Conservation (phyloP, 1,140 invertebrate genomes). For the Paraescarpia echinospica region DNA sequence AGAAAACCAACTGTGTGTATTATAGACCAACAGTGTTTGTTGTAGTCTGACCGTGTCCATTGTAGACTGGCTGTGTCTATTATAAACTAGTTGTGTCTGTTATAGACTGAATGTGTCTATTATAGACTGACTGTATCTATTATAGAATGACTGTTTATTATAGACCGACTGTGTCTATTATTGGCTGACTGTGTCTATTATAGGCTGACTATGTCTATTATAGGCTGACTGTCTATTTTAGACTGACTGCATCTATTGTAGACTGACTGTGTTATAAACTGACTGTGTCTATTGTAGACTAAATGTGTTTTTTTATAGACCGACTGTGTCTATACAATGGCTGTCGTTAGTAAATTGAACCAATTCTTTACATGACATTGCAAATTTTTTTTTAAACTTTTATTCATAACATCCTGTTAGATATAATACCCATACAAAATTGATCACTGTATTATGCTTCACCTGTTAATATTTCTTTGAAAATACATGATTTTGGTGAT, state of each 20-base stretch:
- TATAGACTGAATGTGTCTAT: not conserved
- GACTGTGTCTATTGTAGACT: not conserved
- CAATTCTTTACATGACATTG: no score
- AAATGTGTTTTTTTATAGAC: no score
- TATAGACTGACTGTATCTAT: not conserved
- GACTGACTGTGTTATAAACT: not conserved
- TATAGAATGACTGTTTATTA: not conserved
- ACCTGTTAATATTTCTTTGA: no score
- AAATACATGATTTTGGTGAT: no score
- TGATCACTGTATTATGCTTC: no score
- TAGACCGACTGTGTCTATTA: not conserved
- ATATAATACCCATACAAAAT: no score
- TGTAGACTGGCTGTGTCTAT: not conserved
- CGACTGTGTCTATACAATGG: no score
- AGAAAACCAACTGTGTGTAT: not conserved
- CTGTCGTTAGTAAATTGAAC: no score
- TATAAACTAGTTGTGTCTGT: no score
- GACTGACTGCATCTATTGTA: no score
- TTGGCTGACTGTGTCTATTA: not conserved
- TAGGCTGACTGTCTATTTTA: not conserved
- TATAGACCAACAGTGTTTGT: not conserved
- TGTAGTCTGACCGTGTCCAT: constrained; percentile 1
- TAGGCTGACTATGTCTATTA: not conserved
- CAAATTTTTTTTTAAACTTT: no score
- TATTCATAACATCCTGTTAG: no score